These are phyloP conservation scores for Hypomecis atomaria DNA, from an alignment of 2,888 invertebrate genomes.

Conservation along the genomic window DNA sequence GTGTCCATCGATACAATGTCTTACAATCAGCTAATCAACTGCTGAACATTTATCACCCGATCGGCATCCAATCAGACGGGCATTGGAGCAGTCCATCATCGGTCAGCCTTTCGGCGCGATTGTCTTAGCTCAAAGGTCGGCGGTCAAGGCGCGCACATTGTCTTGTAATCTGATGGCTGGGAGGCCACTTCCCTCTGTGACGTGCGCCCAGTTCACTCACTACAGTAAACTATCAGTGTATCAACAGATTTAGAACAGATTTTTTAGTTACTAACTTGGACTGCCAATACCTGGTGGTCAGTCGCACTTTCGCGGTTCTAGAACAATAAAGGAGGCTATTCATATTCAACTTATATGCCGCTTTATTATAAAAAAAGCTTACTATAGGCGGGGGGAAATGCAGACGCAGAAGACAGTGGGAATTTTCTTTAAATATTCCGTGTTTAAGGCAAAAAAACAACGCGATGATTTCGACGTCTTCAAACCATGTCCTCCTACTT, in stretches of 20 bases:
- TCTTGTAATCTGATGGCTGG: conserved; percentile 52
- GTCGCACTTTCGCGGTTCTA: no score
- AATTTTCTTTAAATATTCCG: no score
- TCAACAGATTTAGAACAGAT: background rate
- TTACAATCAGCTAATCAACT: conserved; percentile 13
- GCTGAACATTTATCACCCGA: conserved; percentile 5
- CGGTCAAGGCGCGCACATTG: conserved; percentile 48
- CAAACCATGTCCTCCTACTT: no score
- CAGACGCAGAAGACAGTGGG: no score
- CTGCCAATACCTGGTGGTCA: no score
- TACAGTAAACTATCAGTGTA: background rate
- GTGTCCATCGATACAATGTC: background rate
- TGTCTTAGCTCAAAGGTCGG: conserved; percentile 49
- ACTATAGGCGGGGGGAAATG: no score
- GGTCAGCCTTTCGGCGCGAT: conserved; percentile 45
- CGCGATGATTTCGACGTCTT: no score
- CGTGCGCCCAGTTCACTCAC: conserved; percentile 9
- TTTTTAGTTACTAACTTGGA: no score
- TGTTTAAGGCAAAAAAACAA: no score
- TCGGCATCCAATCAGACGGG: conserved; percentile 6
- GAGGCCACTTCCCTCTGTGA: conserved; percentile 43
- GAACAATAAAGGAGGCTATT: no score
- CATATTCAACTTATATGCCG: no score
- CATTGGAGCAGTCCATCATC: conserved; percentile 10
- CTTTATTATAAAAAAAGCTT: no score